Percentiles rank a stretch among this genome's conserved stretches.
These are phyloP conservation scores for Platysternon megacephalum DNA, from an alignment of 2,113 vertebrate genomes.

Conservation along the genomic window DNA sequence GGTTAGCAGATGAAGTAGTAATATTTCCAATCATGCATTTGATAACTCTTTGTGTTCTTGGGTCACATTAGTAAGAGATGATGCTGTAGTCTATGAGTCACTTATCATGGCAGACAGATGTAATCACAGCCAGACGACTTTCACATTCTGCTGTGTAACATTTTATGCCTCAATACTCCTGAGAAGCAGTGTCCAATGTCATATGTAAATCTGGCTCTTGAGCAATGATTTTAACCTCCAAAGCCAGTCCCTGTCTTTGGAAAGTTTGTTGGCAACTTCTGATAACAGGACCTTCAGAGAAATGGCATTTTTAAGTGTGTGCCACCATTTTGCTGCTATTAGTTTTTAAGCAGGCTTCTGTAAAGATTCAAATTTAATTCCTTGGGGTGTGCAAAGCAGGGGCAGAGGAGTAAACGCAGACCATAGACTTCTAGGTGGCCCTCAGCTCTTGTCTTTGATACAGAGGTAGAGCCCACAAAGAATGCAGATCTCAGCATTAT, in stretches of 20 bases:
- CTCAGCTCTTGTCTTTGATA: neutral
- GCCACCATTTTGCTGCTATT: neutral
- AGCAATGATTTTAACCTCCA: neutral
- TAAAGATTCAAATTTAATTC: neutral
- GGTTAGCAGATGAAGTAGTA: neutral
- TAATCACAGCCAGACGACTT: neutral
- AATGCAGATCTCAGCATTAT: too few species aligned
- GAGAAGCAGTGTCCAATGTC: neutral
- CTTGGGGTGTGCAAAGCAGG: neutral
- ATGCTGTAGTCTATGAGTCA: neutral
- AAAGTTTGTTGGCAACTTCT: neutral
- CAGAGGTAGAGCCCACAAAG: neutral
- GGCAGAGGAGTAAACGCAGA: neutral
- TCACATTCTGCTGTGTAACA: conserved; percentile 34
- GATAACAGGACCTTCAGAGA: neutral
- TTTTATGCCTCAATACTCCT: neutral
- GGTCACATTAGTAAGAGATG: neutral
- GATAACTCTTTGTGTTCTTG: neutral
- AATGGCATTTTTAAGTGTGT: neutral
- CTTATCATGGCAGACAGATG: conserved; percentile 34
- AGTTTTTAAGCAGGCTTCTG: neutral
- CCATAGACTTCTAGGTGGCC: neutral
- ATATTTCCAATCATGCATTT: neutral
- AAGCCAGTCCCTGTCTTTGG: conserved; percentile 8
- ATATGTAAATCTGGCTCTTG: conserved; percentile 8